Conservation (phyloP, 2,888 invertebrate genomes). For the Heliconius sara region DNA sequence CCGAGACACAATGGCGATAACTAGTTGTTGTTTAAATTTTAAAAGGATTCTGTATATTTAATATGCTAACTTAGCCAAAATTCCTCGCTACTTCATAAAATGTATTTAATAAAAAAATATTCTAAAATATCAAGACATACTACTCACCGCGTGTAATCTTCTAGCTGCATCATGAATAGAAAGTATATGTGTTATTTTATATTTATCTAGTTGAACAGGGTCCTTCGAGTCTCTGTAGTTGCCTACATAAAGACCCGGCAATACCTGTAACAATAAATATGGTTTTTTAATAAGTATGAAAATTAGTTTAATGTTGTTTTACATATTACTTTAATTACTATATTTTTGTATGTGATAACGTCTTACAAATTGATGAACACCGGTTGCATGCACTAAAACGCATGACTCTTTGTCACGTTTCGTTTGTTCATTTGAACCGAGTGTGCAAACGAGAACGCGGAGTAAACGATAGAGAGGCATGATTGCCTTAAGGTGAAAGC, state of each 20-base stretch:
- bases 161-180: slow-evolving; percentile 98
- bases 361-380: too few species aligned
- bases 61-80: not conserved
- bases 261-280: slow-evolving; percentile 86
- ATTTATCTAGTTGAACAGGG: slow-evolving; percentile 92
- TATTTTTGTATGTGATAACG: too few species aligned
- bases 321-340: too few species aligned
- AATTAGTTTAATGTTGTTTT: not conserved
- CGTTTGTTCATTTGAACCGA: too few species aligned
- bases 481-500: too few species aligned
- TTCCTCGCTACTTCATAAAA: not conserved
- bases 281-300: not conserved
- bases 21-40: slow-evolving; percentile 30
- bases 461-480: too few species aligned
- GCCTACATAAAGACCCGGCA: slow-evolving; percentile 97
- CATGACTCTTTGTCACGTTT: too few species aligned
- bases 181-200: slow-evolving; percentile 96
- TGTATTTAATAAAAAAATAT: not conserved
- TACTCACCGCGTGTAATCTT: slow-evolving; percentile 91
- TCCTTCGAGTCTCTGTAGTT: slow-evolving; percentile 98
- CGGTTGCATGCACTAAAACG: too few species aligned
- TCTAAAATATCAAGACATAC: not conserved
- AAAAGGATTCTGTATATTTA: not conserved
- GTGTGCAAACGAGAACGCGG: too few species aligned
- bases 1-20: slow-evolving; percentile 6